Evolutionary conservation across 2,797 vertebrate species (phyloP).

Genomic region (Phaenicophaeus curvirostris): DNA sequence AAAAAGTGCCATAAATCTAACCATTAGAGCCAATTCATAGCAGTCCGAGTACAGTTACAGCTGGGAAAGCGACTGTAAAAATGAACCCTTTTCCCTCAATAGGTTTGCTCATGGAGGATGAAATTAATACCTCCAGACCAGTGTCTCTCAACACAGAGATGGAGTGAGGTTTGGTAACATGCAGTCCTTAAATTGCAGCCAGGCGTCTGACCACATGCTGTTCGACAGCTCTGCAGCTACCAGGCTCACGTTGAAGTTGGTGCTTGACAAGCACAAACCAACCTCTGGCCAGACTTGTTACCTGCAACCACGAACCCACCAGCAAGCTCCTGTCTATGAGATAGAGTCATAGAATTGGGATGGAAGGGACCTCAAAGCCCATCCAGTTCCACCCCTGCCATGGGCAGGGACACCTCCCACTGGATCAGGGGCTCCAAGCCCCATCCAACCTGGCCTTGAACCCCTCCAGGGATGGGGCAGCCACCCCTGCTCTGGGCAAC

Average conservation of each 20-base stretch:
- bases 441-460: no score
- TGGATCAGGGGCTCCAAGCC: no score
- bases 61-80: background rate
- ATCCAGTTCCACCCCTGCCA: no score
- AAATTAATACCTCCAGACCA: background rate
- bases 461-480: no score
- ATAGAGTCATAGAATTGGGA: no score
- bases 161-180: background rate
- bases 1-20: background rate
- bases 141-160: background rate
- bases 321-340: background rate
- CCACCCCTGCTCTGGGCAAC: no score
- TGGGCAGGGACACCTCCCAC: no score
- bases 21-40: background rate
- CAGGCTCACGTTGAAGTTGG: background rate
- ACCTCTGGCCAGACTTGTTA: background rate
- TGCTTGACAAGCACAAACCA: background rate
- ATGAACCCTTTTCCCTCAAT: background rate
- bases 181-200: fast-evolving
- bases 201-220: fast-evolving
- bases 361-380: no score
- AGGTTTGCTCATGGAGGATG: background rate
- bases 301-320: fast-evolving
- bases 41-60: background rate
- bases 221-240: fast-evolving